Base-by-base conservation (phyloP, 2,888 invertebrate genomes). In the Tachina lurida region DNA sequence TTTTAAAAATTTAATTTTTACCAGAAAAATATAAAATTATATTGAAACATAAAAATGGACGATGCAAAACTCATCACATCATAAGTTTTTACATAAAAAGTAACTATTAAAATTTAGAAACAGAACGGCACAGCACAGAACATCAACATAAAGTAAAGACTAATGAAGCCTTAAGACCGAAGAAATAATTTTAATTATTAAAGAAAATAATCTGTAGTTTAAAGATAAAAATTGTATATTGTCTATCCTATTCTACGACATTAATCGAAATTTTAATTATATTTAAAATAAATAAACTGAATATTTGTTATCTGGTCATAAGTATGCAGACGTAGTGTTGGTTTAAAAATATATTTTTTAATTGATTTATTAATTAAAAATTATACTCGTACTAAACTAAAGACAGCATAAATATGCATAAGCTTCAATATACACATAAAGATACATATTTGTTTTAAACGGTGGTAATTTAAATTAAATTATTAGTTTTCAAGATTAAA, bases 331-430 rank as follows among this genome's bases (percentile, higher is more conserved):
- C 74, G 70, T 68, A 41, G 70, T 82, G 78, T 78, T 82, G 70
- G 70, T 74, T 78, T 71, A 31, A 70, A 76, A 68, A 63, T 58
- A 22, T 43, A 47, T 49, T 67, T 68, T 75, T 78, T 82, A 85
- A 85, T 85, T 78, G 75, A 74, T 82, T 82, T 85, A 78, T 78
- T 85, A 82, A 78, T 70, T 75, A 85, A 78, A 85, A 85, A 43
- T 31, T 74, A 62, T 47, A 9, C n/a, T n/a, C n/a, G n/a, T n/a
- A n/a, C 39, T 43, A n/a, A 54, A 54, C 47, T 73, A 43, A 58
- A n/a, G 10, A 74, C 45, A 45, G 67, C 41, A 49, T 74, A 58
- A 70, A 74, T 79, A 67, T 80, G 63, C 54, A 63, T 49, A 65
- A 41, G 19, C 43, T 78, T 45, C n/a, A 39, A 17, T 19, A 56